Conservation (phyloP, 1,140 invertebrate species). For the Bicyclus anynana region DNA sequence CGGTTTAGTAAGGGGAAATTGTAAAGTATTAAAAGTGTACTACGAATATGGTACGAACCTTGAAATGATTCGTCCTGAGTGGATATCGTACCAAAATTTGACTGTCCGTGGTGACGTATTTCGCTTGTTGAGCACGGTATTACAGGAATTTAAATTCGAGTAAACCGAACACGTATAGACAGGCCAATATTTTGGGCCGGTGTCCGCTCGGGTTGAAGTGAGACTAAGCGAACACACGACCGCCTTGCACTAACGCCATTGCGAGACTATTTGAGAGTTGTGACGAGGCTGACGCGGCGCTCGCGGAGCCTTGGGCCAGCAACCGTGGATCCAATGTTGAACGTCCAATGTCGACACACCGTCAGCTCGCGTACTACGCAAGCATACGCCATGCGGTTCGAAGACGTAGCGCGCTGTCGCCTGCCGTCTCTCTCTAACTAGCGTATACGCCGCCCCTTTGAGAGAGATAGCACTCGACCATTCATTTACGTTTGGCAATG, state of each 20-base stretch:
- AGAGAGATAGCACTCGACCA: slow-evolving; percentile 57
- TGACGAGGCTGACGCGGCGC: slow-evolving; percentile 46
- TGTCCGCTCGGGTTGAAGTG: slow-evolving; percentile 74
- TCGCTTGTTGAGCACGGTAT: slow-evolving; percentile 54
- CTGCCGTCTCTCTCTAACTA: slow-evolving; percentile 47
- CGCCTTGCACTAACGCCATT: slow-evolving; percentile 71
- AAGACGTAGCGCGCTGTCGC: slow-evolving; percentile 23
- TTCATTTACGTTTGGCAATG: slow-evolving; percentile 75
- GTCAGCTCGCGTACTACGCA: slow-evolving; percentile 74
- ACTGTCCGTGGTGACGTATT: slow-evolving; percentile 67
- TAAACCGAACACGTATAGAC: slow-evolving; percentile 73
- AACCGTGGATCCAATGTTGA: slow-evolving; percentile 48
- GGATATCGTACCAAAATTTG: slow-evolving; percentile 78
- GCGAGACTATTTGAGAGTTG: slow-evolving; percentile 65
- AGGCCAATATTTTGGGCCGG: slow-evolving; percentile 78
- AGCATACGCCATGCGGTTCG: slow-evolving; percentile 67
- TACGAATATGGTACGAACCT: slow-evolving; percentile 75
- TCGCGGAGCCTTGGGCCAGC: slow-evolving; percentile 65
- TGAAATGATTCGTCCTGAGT: slow-evolving; percentile 75
- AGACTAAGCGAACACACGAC: slow-evolving; percentile 74
- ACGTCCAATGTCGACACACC: slow-evolving; percentile 76
- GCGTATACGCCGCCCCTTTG: slow-evolving; percentile 16
- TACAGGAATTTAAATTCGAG: slow-evolving; percentile 66
- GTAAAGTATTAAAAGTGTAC: slow-evolving; percentile 35
- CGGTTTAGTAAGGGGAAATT: slow-evolving; percentile 71